A percentile compares a stretch with the other conserved stretches of the same genome.
phyloP scores from a whole-genome alignment of 2,797 vertebrate species.

The Enteromius fasciolatus region DNA sequence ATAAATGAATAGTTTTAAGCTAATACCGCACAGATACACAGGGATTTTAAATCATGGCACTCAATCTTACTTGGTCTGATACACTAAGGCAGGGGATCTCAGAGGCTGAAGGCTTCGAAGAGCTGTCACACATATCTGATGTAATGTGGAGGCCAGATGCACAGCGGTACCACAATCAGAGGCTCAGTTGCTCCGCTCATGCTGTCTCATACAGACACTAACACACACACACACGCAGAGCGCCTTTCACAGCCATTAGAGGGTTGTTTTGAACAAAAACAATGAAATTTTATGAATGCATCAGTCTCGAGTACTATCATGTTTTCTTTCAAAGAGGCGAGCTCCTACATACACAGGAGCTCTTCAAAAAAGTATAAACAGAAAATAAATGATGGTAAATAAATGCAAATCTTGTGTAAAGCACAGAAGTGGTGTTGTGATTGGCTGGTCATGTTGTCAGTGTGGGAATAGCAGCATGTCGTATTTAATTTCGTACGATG shows the following conservation, averaged over 20 bases:
- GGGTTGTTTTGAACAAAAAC: constrained; percentile 22
- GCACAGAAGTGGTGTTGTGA: not conserved
- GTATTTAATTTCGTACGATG: not conserved
- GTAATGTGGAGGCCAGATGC: constrained; percentile 57
- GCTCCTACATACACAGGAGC: not conserved
- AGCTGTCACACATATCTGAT: constrained; percentile 55
- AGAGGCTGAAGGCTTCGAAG: constrained; percentile 27
- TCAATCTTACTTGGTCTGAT: constrained; percentile 30
- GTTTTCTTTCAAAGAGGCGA: not conserved
- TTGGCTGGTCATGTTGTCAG: not conserved
- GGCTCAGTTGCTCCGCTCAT: constrained; percentile 42
- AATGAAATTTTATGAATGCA: constrained; percentile 28
- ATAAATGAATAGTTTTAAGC: not conserved
- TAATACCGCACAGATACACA: not conserved
- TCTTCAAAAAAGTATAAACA: not conserved
- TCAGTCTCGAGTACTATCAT: not conserved
- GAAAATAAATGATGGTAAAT: not conserved
- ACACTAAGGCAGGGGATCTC: constrained; percentile 29
- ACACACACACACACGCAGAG: not conserved
- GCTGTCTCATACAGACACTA: constrained; percentile 11
- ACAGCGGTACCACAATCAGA: constrained; percentile 41
- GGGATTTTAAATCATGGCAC: not conserved
- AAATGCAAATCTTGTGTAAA: not conserved
- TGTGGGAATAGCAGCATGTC: not conserved
- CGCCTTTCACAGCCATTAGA: not conserved